These are phyloP conservation scores for Meriones unguiculatus DNA, from an alignment of 2,113 vertebrate genomes.

Conservation along the genomic window DNA sequence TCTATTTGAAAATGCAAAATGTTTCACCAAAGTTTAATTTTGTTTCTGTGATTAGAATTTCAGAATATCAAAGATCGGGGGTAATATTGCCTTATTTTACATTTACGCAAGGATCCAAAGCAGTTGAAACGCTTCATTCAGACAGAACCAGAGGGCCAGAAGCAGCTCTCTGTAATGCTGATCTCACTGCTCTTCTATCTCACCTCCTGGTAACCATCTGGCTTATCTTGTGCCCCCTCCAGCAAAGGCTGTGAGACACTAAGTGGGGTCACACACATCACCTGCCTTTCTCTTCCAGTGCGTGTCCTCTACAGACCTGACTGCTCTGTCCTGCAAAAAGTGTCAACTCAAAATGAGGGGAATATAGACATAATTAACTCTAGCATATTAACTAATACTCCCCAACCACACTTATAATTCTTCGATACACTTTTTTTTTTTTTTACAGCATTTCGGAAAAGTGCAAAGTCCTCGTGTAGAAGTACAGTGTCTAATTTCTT, in stretches of 20 bases:
- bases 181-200: neutral
- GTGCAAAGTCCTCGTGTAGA: neutral
- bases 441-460: conserved; percentile 15
- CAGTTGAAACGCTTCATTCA: neutral
- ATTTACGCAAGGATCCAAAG: neutral
- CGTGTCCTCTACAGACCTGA: neutral
- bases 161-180: neutral
- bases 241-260: neutral
- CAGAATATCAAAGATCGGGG: conserved; percentile 12
- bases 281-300: neutral
- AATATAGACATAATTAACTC: neutral
- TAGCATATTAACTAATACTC: neutral
- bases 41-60: conserved; percentile 52
- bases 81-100: neutral
- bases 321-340: neutral
- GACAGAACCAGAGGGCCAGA: neutral
- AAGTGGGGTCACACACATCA: neutral
- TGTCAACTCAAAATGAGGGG: neutral
- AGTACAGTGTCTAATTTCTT: neutral
- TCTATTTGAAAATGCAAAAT: conserved; percentile 47
- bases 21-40: conserved; percentile 47
- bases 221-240: neutral
- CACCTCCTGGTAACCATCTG: neutral
- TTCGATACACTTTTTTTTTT: conserved; percentile 6
- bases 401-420: conserved; percentile 10